A percentile compares a stretch with the other conserved stretches of the same genome.
Evolutionary conservation across 2,113 vertebrate genomes (phyloP).

Genomic region (Callipepla californica): DNA sequence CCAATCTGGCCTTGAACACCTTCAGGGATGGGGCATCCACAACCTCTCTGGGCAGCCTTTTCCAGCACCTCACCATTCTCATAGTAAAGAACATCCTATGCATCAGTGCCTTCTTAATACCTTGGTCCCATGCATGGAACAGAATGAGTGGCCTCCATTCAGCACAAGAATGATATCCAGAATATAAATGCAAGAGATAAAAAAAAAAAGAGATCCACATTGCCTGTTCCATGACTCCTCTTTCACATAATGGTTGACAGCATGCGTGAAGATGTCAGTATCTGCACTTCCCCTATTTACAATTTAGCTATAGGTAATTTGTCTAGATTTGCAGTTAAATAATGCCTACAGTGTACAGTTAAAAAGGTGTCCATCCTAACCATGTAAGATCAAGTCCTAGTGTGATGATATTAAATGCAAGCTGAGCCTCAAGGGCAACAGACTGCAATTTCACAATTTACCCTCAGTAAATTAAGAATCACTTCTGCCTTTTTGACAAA

Average conservation of each 20-base stretch:
- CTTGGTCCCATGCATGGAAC: neutral
- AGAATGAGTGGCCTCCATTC: neutral
- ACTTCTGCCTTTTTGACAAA: neutral
- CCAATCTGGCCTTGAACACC: no score
- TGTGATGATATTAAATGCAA: neutral
- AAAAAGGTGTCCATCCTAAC: neutral
- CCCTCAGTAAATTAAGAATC: constrained; percentile 51
- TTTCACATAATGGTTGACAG: constrained; percentile 55
- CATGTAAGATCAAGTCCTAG: neutral
- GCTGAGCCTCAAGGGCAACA: neutral
- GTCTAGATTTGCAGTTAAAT: neutral
- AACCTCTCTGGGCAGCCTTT: no score
- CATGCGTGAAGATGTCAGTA: constrained; percentile 30
- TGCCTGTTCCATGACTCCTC: constrained; percentile 34
- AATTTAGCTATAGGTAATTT: neutral
- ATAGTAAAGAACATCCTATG: no score
- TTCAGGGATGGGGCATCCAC: no score
- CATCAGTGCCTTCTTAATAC: neutral
- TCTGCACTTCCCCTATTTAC: neutral
- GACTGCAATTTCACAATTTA: constrained; percentile 52
- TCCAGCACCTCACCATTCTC: no score
- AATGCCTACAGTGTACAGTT: neutral
- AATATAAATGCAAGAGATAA: neutral
- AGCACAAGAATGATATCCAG: neutral
- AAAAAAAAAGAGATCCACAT: no score